These are phyloP conservation scores for Tachysurus vachellii DNA, from an alignment of 2,113 vertebrate genomes.

Conservation along the genomic window DNA sequence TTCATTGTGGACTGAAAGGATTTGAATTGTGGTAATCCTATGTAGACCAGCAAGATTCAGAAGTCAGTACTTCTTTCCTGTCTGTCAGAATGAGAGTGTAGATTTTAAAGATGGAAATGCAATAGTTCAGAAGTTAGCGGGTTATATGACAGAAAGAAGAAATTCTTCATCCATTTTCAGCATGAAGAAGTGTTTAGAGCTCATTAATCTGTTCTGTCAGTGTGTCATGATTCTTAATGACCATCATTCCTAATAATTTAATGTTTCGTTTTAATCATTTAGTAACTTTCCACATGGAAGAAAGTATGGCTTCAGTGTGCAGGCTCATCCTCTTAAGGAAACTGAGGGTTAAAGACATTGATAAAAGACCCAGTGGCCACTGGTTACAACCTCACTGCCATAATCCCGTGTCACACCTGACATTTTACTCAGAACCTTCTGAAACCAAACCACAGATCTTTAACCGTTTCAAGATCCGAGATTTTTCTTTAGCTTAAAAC, in stretches of 20 bases:
- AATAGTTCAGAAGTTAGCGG: not conserved
- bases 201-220: conserved; percentile 1
- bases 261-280: not conserved
- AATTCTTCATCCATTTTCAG: not conserved
- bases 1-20: conserved; percentile 23
- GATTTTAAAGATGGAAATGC: conserved; percentile 4
- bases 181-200: not conserved
- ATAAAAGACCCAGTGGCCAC: not conserved
- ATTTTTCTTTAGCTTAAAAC: not conserved
- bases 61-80: not conserved
- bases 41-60: conserved; percentile 36
- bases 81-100: conserved; percentile 4
- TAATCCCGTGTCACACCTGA: not conserved
- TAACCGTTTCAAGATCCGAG: not conserved
- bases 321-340: not conserved
- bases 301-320: not conserved
- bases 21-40: conserved; percentile 50
- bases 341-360: not conserved
- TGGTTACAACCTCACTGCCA: not conserved
- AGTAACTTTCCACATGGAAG: not conserved
- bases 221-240: not conserved
- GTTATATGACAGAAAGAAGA: not conserved
- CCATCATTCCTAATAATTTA: not conserved
- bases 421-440: not conserved
- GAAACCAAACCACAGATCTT: not conserved